phyloP scores from a whole-genome alignment of 2,797 vertebrate species.

The Muraenolepis orangiensis region DNA sequence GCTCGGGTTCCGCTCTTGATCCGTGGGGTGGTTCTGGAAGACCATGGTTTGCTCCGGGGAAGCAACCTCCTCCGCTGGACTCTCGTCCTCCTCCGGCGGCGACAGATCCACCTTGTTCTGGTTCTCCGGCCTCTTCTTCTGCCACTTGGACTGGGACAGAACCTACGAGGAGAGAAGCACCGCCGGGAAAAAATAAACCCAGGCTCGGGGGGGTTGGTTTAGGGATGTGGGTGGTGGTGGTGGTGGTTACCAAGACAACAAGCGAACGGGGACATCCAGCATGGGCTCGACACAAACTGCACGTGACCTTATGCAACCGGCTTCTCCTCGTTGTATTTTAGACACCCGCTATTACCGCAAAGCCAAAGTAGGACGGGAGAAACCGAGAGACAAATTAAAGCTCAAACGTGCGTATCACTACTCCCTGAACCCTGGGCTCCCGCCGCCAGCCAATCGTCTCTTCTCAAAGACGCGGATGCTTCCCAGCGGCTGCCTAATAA shows the following conservation, averaged over 20 bases:
- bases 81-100: conserved; percentile 53
- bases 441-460: no score
- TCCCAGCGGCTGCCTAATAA: not conserved
- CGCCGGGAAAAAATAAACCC: not conserved
- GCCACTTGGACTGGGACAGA: conserved; percentile 20
- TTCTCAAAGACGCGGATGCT: no score
- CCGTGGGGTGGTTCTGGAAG: conserved; percentile 60
- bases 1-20: not conserved
- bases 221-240: not conserved
- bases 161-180: conserved; percentile 23
- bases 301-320: not conserved
- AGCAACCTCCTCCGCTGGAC: conserved; percentile 64
- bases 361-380: not conserved
- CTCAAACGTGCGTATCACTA: not conserved
- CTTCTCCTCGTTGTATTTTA: not conserved
- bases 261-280: not conserved
- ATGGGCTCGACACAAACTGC: not conserved
- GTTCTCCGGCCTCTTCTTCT: conserved; percentile 43
- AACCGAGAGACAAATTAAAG: not conserved
- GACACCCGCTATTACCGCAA: not conserved
- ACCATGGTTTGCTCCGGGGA: conserved; percentile 65
- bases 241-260: not conserved
- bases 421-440: not conserved
- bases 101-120: conserved; percentile 43
- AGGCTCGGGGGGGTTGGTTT: no score